A percentile compares a stretch with the other conserved stretches of the same genome.
Evolutionary conservation across 2,113 vertebrate genomes (phyloP).

Genomic region (Psephotus haematonotus): DNA sequence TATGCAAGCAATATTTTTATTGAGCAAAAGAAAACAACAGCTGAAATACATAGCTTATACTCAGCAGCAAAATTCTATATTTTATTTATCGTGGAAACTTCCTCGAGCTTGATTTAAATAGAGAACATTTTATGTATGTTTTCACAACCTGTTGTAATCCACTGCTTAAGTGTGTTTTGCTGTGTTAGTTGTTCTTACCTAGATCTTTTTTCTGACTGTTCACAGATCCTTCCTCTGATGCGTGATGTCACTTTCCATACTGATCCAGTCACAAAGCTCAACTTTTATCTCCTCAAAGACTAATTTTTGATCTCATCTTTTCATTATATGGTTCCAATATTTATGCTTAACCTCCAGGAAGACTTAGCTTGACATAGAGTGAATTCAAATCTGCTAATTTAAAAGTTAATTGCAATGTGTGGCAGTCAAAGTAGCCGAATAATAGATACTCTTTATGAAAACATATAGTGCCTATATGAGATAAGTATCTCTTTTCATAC

Average conservation of each 20-base stretch:
- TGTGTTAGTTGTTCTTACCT: fast-evolving
- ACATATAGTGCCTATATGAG: fast-evolving
- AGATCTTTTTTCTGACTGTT: background rate
- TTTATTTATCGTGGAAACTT: background rate
- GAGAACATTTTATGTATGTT: background rate
- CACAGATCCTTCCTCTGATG: background rate
- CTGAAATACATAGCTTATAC: background rate
- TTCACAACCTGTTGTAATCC: background rate
- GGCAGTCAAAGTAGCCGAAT: background rate
- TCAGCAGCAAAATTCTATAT: background rate
- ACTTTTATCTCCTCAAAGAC: background rate
- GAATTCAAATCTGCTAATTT: background rate
- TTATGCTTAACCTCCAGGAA: background rate
- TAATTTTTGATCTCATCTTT: background rate
- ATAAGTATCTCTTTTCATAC: background rate
- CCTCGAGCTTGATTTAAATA: background rate
- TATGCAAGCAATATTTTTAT: background rate
- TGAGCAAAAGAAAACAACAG: background rate
- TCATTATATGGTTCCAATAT: background rate
- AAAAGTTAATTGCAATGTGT: background rate
- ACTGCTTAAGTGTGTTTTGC: background rate
- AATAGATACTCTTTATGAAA: background rate
- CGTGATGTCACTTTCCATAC: background rate
- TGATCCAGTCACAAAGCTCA: background rate
- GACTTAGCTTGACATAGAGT: background rate